phyloP scores from a whole-genome alignment of 2,797 vertebrate species.

The Enoplosus armatus region DNA sequence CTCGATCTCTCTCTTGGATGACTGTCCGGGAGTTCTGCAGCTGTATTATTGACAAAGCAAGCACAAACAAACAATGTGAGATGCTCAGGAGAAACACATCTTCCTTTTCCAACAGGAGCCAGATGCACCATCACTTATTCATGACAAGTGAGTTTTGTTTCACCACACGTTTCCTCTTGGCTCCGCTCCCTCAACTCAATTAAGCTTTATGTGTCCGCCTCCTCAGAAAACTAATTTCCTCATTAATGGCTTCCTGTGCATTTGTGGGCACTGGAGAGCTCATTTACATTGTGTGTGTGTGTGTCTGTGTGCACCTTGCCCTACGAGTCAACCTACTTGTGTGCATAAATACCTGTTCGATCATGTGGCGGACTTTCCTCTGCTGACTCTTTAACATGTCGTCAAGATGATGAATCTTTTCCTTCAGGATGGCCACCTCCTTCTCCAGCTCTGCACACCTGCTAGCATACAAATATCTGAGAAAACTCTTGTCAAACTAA shows the following conservation, averaged over 20 bases:
- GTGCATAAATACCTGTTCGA: slow-evolving; percentile 90
- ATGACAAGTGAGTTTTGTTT: slow-evolving; percentile 47
- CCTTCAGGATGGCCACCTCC: slow-evolving; percentile 87
- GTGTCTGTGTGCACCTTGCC: not conserved
- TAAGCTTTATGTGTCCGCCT: slow-evolving; percentile 31
- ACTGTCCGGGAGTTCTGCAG: slow-evolving; percentile 92
- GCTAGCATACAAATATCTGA: not conserved
- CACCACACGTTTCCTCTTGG: slow-evolving; percentile 39
- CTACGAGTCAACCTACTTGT: not conserved
- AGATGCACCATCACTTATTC: slow-evolving; percentile 68
- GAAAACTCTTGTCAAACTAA: not conserved
- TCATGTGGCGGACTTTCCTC: slow-evolving; percentile 96
- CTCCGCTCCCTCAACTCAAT: slow-evolving; percentile 53
- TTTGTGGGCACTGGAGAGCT: slow-evolving; percentile 9
- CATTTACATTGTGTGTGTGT: slow-evolving; percentile 25
- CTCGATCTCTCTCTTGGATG: slow-evolving; percentile 88
- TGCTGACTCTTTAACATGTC: slow-evolving; percentile 98
- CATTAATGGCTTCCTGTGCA: slow-evolving; percentile 58
- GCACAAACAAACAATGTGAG: slow-evolving; percentile 29
- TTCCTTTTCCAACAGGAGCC: slow-evolving; percentile 11
- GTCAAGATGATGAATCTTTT: slow-evolving; percentile 94
- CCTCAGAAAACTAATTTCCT: slow-evolving; percentile 56
- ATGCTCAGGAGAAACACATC: not conserved
- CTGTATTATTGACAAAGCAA: slow-evolving; percentile 74
- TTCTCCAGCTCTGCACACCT: slow-evolving; percentile 89